Conservation (phyloP, 2,888 invertebrate genomes). For the Caenorhabditis macrosperma region DNA sequence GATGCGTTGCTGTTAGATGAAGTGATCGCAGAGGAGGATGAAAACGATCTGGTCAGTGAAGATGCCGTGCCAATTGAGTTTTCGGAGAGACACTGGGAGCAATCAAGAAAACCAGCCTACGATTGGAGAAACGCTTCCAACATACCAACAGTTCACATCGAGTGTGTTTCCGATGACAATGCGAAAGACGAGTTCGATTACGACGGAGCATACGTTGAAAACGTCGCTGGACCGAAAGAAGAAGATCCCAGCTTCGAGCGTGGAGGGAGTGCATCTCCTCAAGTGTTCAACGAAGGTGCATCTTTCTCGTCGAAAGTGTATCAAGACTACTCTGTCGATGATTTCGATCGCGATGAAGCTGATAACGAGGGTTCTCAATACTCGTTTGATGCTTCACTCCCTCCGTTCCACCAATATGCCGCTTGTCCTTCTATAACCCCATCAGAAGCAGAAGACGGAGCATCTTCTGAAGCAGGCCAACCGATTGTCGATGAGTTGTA, state of each 20-base stretch:
- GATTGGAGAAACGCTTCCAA: constrained; percentile 11
- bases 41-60: not conserved
- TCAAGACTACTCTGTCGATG: not conserved
- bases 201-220: not conserved
- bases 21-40: constrained; percentile 36
- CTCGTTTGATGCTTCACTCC: constrained; percentile 35
- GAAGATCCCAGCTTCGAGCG: not conserved
- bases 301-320: no score
- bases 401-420: constrained; percentile 44
- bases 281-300: not conserved
- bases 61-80: not conserved
- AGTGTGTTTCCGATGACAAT: constrained; percentile 21
- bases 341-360: constrained; percentile 5
- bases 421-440: constrained; percentile 43
- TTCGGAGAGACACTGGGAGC: not conserved
- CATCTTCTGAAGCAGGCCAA: constrained; percentile 10
- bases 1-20: constrained; percentile 1
- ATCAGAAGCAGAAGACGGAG: constrained; percentile 38
- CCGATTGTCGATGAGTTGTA: not conserved
- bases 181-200: constrained; percentile 1
- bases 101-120: not conserved
- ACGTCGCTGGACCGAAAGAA: not conserved
- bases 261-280: no score
- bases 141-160: constrained; percentile 18
- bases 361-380: not conserved